Evolutionary conservation across 2,113 vertebrate species (phyloP), one percentile per base, ranked within the genome.

Genomic region (Hippocampus comes): DNA sequence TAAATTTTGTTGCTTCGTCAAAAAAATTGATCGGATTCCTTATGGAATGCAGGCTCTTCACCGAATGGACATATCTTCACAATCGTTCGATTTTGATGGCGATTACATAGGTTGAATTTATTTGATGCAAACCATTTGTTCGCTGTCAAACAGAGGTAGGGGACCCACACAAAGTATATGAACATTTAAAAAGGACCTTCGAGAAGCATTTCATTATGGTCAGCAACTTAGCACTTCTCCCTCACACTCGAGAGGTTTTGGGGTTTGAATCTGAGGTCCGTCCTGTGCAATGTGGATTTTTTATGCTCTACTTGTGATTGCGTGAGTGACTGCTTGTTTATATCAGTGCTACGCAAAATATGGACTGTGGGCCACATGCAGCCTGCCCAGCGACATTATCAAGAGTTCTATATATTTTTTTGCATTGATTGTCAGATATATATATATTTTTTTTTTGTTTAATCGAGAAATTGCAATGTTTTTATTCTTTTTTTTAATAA

Each of bases 1-100:
- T 63, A 59, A 59, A 78, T 78, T 75, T 6, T 74, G 14, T 53
- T 20, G 17, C 17, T 20, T 53, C 8, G 51, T 21, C 51, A 21
- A 53, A 53, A 53, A 53, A 20, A 21, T 21, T 20, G 21, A 8
- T 9, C 9, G 20, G 17, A 21, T 55, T 55, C 51, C 51, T 55
- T 55, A 21, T 55, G 21, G 20, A 20, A 49, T 38, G 34, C 34
- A 38, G 34, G 34, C 34, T 38, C 34, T 76, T 65, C 53, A 53
- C 14, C 21, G 18, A 53, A 21, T 53, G 20, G 20, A 1, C 51
- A 21, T 53, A 51, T 17, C 51, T 9, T 53, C 20, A 55, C 53
- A n/a, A 55, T 55, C n/a, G 21, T 55, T 55, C 8, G 6, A n/a
- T 55, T 55, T 49, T 49, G 17, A 49, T 18, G 48, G 48, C 5